A percentile compares a stretch with the other conserved stretches of the same genome.
These are phyloP conservation scores for Scolopax mira DNA, from an alignment of 2,113 vertebrate genomes.

Conservation along the genomic window DNA sequence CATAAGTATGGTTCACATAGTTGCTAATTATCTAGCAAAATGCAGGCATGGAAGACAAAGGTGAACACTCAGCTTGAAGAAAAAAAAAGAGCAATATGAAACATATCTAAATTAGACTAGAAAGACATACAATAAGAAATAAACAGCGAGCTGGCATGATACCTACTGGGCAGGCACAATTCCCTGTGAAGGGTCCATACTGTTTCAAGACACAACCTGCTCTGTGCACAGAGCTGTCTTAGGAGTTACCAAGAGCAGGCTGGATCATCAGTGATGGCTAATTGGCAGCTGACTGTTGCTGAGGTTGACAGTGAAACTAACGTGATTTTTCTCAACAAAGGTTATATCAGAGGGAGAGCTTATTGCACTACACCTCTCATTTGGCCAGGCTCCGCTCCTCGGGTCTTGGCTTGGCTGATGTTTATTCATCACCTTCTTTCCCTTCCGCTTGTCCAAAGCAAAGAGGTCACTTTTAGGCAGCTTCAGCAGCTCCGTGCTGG, in stretches of 20 bases:
- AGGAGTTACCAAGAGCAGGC: background rate
- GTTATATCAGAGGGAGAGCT: background rate
- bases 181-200: background rate
- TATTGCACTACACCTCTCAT: background rate
- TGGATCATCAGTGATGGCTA: background rate
- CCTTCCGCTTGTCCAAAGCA: background rate
- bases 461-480: background rate
- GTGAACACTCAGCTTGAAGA: background rate
- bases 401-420: background rate
- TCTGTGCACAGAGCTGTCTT: background rate
- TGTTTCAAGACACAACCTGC: background rate
- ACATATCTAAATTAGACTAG: background rate
- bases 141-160: background rate
- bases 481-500: background rate
- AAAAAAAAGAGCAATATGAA: background rate
- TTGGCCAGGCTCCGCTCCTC: background rate
- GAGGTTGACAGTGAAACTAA: background rate
- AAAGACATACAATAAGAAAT: background rate
- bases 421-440: background rate
- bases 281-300: background rate
- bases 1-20: background rate
- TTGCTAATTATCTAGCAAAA: constrained; percentile 22
- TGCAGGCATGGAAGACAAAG: background rate
- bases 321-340: background rate
- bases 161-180: background rate